A percentile compares a stretch with the other conserved stretches of the same genome.
Conservation (phyloP, 2,888 invertebrate genomes). For the Orchestes rusci region DNA sequence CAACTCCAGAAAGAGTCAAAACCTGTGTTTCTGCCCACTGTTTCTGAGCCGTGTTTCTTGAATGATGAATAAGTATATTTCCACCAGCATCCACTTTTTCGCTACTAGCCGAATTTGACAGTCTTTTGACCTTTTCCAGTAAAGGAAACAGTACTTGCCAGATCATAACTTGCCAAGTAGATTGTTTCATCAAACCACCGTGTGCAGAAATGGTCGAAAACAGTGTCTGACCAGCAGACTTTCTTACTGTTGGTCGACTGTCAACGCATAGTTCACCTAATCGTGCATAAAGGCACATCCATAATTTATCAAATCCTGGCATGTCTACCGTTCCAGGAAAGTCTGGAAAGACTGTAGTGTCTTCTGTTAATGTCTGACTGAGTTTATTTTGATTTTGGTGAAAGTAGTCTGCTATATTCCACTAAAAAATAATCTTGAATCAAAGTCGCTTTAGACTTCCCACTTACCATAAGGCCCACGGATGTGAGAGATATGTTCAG, state of each 20-base stretch:
- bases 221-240: slow-evolving; percentile 94
- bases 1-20: slow-evolving; percentile 82
- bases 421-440: slow-evolving; percentile 52
- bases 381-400: slow-evolving; percentile 90
- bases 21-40: slow-evolving; percentile 99
- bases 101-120: slow-evolving; percentile 63
- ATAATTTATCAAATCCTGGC: slow-evolving; percentile 85
- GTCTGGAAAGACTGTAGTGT: slow-evolving; percentile 71
- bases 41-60: slow-evolving; percentile 95
- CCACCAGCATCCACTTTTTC: slow-evolving; percentile 82
- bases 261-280: slow-evolving; percentile 92
- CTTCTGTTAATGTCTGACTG: slow-evolving; percentile 63
- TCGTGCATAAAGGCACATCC: slow-evolving; percentile 91
- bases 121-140: slow-evolving; percentile 79
- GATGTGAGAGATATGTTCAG: slow-evolving; percentile 96
- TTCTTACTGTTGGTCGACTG: slow-evolving; percentile 88
- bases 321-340: slow-evolving; percentile 77
- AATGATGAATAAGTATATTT: slow-evolving; percentile 95
- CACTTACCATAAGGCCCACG: slow-evolving; percentile 82
- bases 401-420: slow-evolving; percentile 98
- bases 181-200: slow-evolving; percentile 76
- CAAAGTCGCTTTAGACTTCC: background rate
- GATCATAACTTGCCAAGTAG: slow-evolving; percentile 90
- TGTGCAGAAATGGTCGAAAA: slow-evolving; percentile 97
- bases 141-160: slow-evolving; percentile 95